These are phyloP conservation scores for Champsocephalus esox DNA, from an alignment of 2,797 vertebrate species.

Conservation along the genomic window DNA sequence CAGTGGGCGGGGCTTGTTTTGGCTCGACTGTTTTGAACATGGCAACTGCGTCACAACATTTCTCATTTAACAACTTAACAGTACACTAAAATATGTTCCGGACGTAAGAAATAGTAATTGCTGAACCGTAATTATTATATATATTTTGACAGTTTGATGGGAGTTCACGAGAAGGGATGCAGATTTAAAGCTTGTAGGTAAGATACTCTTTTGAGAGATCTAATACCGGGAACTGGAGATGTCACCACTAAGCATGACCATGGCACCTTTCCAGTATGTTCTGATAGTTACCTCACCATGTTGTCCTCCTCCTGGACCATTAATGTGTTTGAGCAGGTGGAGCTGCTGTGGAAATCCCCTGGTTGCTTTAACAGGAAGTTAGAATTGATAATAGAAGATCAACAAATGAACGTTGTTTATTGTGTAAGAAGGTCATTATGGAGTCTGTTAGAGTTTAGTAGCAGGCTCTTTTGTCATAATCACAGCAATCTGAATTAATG, in stretches of 20 bases:
- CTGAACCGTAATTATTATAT: no score
- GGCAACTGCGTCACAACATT: no score
- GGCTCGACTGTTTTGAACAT: no score
- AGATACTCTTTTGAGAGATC: slow-evolving; percentile 18
- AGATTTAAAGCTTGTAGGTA: slow-evolving; percentile 12
- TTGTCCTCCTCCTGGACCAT: slow-evolving; percentile 54
- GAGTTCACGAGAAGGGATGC: no score
- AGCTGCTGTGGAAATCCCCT: slow-evolving; percentile 75
- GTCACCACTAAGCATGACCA: slow-evolving; percentile 25
- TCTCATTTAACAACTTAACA: no score
- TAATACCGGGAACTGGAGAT: slow-evolving; percentile 37
- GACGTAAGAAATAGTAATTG: no score
- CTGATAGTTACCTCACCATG: slow-evolving; percentile 61
- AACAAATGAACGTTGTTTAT: slow-evolving; percentile 28
- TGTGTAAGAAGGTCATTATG: neutral
- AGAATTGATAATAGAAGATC: neutral
- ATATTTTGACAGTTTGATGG: no score
- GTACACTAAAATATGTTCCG: no score
- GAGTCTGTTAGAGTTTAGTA: neutral
- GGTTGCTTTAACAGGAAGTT: slow-evolving; percentile 15
- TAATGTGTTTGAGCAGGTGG: slow-evolving; percentile 75
- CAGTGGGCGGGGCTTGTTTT: no score
- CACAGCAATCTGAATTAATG: neutral
- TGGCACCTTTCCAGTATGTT: slow-evolving; percentile 61
- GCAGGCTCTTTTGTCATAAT: slow-evolving; percentile 3